Evolutionary conservation across 2,888 invertebrate genomes (phyloP).

Genomic region (Meloe dianella): DNA sequence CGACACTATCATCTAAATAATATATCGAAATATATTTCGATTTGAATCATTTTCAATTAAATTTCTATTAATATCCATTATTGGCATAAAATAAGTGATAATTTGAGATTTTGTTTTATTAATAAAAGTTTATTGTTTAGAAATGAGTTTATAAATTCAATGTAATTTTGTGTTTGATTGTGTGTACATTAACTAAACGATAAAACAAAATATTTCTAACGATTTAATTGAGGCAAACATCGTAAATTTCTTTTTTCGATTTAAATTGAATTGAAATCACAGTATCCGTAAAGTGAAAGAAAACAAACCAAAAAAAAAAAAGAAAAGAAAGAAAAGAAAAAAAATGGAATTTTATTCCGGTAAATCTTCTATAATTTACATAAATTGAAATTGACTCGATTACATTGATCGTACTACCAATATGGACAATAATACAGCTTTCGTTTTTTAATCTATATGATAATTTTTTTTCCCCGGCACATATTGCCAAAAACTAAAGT

Average conservation of each 20-base stretch:
- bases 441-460: slow-evolving; percentile 27
- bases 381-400: background rate
- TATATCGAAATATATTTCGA: slow-evolving; percentile 11
- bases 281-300: no score
- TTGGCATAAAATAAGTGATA: no score
- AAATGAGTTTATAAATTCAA: background rate
- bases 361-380: background rate
- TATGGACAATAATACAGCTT: slow-evolving; percentile 17
- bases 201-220: slow-evolving; percentile 19
- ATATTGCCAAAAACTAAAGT: background rate
- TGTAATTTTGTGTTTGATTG: slow-evolving; percentile 10
- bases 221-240: slow-evolving; percentile 30
- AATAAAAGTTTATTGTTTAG: background rate
- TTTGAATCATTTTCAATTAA: background rate
- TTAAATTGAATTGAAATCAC: background rate
- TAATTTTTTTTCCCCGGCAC: slow-evolving; percentile 20
- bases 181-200: slow-evolving; percentile 12
- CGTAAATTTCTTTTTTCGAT: slow-evolving; percentile 26
- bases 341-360: no score
- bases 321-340: no score
- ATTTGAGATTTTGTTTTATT: background rate
- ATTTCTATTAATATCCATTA: no score
- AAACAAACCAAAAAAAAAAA: no score
- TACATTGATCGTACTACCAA: background rate
- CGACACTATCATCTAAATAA: no score